Conservation (phyloP, 2,113 vertebrate species). For the Sinocyclocheilus anshuiensis region DNA sequence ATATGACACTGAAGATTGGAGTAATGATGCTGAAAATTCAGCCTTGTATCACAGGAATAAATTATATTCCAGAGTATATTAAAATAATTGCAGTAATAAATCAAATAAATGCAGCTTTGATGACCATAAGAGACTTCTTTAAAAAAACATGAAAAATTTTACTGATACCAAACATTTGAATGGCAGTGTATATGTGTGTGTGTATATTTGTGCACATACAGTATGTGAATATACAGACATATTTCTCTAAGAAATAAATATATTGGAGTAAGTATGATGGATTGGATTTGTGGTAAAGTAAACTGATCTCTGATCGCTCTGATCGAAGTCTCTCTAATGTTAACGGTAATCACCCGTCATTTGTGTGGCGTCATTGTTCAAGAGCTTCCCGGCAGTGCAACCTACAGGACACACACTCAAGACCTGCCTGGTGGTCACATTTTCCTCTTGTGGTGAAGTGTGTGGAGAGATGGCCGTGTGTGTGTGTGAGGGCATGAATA, state of each 20-base stretch:
- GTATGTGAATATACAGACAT: not conserved
- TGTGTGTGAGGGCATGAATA: constrained; percentile 22
- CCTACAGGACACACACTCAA: not conserved
- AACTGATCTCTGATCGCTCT: not conserved
- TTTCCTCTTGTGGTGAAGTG: not conserved
- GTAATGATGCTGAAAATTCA: too few species aligned
- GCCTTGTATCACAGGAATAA: too few species aligned
- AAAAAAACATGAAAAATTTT: too few species aligned
- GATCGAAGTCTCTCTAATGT: not conserved
- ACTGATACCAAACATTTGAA: too few species aligned
- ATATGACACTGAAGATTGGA: too few species aligned
- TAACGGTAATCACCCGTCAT: constrained; percentile 11
- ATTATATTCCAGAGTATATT: too few species aligned
- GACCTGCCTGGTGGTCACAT: not conserved
- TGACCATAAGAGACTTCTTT: too few species aligned
- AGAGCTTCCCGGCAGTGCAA: constrained; percentile 28
- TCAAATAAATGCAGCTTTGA: too few species aligned
- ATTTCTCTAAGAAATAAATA: constrained; percentile 2
- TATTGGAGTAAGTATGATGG: not conserved
- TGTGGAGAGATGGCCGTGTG: not conserved
- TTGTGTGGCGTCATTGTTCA: constrained; percentile 5
- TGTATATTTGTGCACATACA: not conserved
- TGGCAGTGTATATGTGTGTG: not conserved
- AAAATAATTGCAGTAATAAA: too few species aligned
- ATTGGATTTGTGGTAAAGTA: constrained; percentile 20